Evolutionary conservation across 2,113 vertebrate genomes (phyloP).

Genomic region (Alexandromys fortis): DNA sequence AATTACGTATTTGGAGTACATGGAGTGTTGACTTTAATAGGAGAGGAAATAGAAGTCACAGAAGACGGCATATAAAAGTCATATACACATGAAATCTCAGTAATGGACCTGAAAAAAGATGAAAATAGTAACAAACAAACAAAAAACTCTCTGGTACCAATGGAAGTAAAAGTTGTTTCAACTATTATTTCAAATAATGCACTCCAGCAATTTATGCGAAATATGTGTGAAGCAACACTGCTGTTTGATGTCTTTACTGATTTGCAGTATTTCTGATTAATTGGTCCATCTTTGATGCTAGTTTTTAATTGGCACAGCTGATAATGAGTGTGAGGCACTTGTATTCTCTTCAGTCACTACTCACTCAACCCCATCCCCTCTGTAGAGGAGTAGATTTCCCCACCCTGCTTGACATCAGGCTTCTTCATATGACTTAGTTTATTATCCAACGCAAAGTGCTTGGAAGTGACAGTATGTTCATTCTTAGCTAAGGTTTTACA

Average conservation of each 20-base stretch:
- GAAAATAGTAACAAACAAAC: background rate
- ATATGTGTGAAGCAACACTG: conserved; percentile 1
- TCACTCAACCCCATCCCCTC: background rate
- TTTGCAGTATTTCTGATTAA: conserved; percentile 48
- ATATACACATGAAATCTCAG: background rate
- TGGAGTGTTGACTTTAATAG: background rate
- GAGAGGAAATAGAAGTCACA: conserved; percentile 1
- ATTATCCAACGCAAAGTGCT: background rate
- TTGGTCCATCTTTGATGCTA: conserved; percentile 53
- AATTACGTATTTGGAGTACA: background rate
- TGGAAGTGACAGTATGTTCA: background rate
- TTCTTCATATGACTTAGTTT: background rate
- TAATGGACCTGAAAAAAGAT: background rate
- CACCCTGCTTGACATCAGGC: too few relatives aligned
- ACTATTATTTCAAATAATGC: conserved; percentile 1
- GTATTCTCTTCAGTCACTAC: background rate
- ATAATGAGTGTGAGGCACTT: conserved; percentile 47
- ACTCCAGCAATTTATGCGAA: conserved; percentile 34
- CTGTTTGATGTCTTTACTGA: conserved; percentile 53
- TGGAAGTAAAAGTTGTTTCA: background rate
- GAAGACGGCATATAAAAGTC: background rate
- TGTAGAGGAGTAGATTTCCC: background rate
- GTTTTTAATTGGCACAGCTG: conserved; percentile 46
- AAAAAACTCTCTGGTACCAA: background rate
- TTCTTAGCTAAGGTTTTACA: background rate